These are phyloP conservation scores for Poliocrania exsul DNA, from an alignment of 2,797 vertebrate species.

Conservation along the genomic window DNA sequence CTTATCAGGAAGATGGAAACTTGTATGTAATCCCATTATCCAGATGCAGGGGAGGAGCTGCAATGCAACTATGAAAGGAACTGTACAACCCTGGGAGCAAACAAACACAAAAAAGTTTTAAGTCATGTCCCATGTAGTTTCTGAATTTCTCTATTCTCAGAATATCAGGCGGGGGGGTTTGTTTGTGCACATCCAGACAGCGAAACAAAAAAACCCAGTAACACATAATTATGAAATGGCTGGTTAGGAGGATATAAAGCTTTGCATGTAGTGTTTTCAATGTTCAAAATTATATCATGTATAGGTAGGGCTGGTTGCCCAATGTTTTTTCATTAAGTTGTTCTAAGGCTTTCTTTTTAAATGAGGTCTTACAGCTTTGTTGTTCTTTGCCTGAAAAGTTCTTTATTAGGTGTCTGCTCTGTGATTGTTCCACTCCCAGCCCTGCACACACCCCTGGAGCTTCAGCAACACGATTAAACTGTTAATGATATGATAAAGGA, in stretches of 20 bases:
- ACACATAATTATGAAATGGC: background rate
- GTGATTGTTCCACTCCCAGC: background rate
- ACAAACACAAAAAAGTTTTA: background rate
- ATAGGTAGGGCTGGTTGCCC: background rate
- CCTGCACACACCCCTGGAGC: background rate
- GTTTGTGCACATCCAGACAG: background rate
- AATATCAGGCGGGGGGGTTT: background rate
- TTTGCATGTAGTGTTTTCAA: background rate
- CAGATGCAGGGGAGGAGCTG: constrained; percentile 52
- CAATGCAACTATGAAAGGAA: constrained; percentile 20
- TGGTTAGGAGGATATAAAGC: background rate
- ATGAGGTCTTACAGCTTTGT: background rate
- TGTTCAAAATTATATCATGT: background rate
- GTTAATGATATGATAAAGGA: background rate
- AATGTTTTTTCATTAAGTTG: background rate
- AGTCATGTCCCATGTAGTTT: background rate
- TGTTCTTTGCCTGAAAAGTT: background rate
- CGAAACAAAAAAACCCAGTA: background rate
- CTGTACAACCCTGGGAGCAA: background rate
- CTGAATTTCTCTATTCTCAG: background rate
- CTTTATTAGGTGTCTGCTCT: background rate
- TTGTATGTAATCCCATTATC: background rate
- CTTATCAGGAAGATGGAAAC: constrained; percentile 38
- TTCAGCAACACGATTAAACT: background rate
- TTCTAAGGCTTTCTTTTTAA: background rate